Base-by-base conservation (phyloP, 2,797 vertebrate species). In the Lacerta agilis region DNA sequence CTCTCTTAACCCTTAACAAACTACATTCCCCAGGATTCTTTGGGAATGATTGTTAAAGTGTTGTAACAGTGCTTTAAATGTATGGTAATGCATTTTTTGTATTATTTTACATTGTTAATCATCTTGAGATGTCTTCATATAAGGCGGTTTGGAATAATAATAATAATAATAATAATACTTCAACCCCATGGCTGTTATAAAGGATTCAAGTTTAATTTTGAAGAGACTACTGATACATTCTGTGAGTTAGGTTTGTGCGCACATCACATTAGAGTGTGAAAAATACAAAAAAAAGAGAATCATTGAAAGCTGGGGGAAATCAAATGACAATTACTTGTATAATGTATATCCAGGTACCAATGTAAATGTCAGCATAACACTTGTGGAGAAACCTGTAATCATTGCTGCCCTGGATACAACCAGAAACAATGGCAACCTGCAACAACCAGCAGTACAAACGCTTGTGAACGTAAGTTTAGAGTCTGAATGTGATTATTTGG, bases 361-460 rank as follows among this genome's bases (percentile, higher is more conserved):
- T 99, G 98, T 86, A 96, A 98, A 88, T 99, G 98, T 94, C 97
- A 97, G 81, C 98, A 99, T 95, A 98, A 99, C 93, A 99, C 98
- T 89, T 99, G 98, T 38, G 98, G 98, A 3, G 97, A 98, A 92
- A 98, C 97, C 23, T 99, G 98, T 94, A 97, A 98, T 91, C 97
- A 1, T 91, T 99, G 98, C 95, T 99, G 98, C 81, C 96, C 97
- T 0, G 98, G 98, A 29, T 98, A 98, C 92, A 96, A 98, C 89
- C 98, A 99, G 96, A 98, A 97, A 91, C 97, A 87, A 3, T 99
- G 98, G 98, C 97, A 89, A 43, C 96, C 97, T 0, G 98, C 98
- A 61, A 97, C 96, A 25, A 90, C 95, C 66, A 95, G 97, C 89
- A 98, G 95, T 91, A 95, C 96, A 85, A 98, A 98, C n/a, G 94